phyloP scores from a whole-genome alignment of 2,113 vertebrate genomes.

The Ardeotis arabs region DNA sequence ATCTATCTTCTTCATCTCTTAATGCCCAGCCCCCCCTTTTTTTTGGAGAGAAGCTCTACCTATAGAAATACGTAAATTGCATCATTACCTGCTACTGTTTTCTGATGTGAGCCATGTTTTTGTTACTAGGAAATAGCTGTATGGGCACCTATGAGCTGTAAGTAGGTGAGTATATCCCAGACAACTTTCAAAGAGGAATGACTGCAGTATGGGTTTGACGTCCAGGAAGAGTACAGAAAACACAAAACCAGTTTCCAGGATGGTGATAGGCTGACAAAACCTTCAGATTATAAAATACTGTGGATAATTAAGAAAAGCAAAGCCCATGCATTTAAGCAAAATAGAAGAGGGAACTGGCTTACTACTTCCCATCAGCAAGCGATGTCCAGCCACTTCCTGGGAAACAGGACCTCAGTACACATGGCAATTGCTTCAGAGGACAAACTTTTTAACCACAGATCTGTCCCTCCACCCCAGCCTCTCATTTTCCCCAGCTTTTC shows the following conservation, averaged over 20 bases:
- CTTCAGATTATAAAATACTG: neutral
- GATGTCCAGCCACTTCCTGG: neutral
- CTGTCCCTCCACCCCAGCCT: accelerated
- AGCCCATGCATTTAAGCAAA: neutral
- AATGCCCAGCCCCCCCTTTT: neutral
- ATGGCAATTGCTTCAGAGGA: neutral
- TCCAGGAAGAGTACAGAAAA: neutral
- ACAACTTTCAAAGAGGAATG: neutral
- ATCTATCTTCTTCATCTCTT: neutral
- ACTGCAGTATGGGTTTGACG: neutral
- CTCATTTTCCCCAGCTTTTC: neutral
- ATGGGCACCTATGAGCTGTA: neutral
- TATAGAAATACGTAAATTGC: neutral
- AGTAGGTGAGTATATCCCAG: neutral
- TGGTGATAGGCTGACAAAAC: neutral
- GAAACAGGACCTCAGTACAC: neutral
- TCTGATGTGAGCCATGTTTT: neutral
- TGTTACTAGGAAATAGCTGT: neutral
- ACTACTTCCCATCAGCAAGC: neutral
- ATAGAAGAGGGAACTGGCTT: neutral
- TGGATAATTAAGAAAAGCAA: neutral
- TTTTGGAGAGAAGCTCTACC: neutral
- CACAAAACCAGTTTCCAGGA: neutral
- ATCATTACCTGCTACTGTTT: neutral
- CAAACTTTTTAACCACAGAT: neutral